Base-by-base conservation (phyloP, 2,797 vertebrate species). In the Malacoctenus gilli region DNA sequence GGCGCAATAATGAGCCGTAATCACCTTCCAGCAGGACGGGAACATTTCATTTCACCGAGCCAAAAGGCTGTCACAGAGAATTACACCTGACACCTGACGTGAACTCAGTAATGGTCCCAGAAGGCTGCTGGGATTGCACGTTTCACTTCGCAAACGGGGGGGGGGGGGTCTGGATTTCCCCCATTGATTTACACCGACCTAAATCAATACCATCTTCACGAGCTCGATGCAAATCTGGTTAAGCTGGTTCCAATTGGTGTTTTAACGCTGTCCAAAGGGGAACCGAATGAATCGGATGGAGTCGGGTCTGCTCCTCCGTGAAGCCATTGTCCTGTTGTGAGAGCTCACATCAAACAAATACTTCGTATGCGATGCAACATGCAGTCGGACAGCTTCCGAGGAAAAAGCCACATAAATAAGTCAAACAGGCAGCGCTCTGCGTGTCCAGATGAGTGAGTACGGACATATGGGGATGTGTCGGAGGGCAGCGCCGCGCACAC, bases 391-490 rank as follows among this genome's bases (percentile, higher is more conserved):
- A 15, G 52, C 44, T 49, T 75, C 42, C 18, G 0, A 37, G 36
- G 22, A 64, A 61, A 43, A 66, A 38, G 41, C 44, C 23, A 38
- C 50, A 80, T 80, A 38, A 87, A 84, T 86, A 81, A 83, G 34
- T 85, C 36, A 84, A 55, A 66, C 7, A 2, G 9, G 9, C 44
- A 32, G 32, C 20, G 52, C 53, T 39, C 49, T 56, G 18, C 35
- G 4, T 54, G 40, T 34, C 15, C 14, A 67, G 53, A 71, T 5
- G 22, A 46, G 25, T 30, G 40, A 46, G 21, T 30, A 43, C 25
- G 52, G 39, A 51, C 68, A 67, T 75, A 72, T 48, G 47, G 63
- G 43, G 41, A 70, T 37, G 49, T 55, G 51, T 68, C 49, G 72
- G 42, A 55, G 28, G 34, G 35, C 55, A 44, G 35, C 21, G 31